Evolutionary conservation across 2,113 vertebrate species (phyloP).

Genomic region (Quiscalus mexicanus): DNA sequence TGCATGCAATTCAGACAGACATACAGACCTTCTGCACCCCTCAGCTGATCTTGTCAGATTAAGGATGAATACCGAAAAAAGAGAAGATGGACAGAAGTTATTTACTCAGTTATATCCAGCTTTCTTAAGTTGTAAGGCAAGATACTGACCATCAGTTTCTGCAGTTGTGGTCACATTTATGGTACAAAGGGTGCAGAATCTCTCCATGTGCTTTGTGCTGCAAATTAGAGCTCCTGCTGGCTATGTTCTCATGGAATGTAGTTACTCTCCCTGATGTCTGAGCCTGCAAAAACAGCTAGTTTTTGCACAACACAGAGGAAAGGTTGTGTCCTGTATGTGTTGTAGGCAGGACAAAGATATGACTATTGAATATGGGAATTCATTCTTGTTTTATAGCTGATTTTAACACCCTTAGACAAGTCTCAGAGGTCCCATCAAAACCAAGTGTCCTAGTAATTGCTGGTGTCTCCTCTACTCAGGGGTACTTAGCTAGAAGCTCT

Average conservation of each 20-base stretch:
- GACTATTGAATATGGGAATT: background rate
- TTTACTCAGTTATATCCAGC: background rate
- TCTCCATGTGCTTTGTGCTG: background rate
- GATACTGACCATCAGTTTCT: background rate
- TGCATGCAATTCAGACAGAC: background rate
- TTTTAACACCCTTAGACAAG: background rate
- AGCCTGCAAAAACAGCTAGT: background rate
- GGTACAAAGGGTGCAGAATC: background rate
- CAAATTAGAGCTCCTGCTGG: background rate
- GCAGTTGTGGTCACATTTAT: background rate
- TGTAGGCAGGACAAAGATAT: background rate
- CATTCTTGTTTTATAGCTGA: background rate
- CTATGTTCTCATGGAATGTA: background rate
- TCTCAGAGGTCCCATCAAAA: background rate
- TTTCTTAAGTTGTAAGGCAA: background rate
- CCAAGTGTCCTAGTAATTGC: background rate
- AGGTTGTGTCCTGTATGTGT: background rate
- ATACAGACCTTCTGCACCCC: background rate
- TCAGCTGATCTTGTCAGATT: background rate
- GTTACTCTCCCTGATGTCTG: background rate
- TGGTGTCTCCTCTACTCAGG: background rate
- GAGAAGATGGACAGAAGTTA: background rate
- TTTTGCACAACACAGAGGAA: background rate
- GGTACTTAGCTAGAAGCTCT: background rate
- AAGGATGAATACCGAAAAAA: background rate